Evolutionary conservation across 2,888 invertebrate genomes (phyloP).

Genomic region (Catocala sponsa): DNA sequence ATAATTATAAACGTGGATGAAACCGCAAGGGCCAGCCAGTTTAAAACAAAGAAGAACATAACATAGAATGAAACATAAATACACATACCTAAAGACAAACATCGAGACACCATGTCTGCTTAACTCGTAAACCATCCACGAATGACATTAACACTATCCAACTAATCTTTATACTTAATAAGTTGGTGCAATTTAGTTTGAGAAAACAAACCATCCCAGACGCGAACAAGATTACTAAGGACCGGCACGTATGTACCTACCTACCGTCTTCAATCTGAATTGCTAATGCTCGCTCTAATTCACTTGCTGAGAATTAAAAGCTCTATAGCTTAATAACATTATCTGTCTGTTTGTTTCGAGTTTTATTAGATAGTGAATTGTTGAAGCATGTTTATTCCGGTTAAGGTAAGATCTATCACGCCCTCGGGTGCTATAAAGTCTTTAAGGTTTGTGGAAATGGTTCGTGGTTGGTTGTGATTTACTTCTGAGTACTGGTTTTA

Average conservation of each 20-base stretch:
- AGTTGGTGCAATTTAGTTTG: constrained; percentile 40
- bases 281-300: constrained; percentile 69
- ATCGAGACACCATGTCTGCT: too few species aligned
- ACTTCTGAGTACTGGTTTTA: neutral
- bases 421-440: constrained; percentile 13
- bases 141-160: neutral
- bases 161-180: constrained; percentile 30
- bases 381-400: constrained; percentile 8
- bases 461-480: constrained; percentile 2
- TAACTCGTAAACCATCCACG: neutral
- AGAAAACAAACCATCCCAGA: constrained; percentile 35
- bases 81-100: too few species aligned
- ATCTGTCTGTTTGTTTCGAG: constrained; percentile 45
- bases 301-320: constrained; percentile 62
- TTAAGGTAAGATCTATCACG: constrained; percentile 12
- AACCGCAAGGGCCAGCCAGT: too few species aligned
- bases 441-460: neutral
- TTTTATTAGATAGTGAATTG: constrained; percentile 24
- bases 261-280: constrained; percentile 55
- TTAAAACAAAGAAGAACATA: too few species aligned
- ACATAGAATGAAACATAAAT: too few species aligned
- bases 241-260: constrained; percentile 39
- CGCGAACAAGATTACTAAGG: constrained; percentile 39
- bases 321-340: constrained; percentile 62
- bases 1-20: too few species aligned